Evolutionary conservation across 2,113 vertebrate species (phyloP).

Genomic region (Pelecanoides urinatrix): DNA sequence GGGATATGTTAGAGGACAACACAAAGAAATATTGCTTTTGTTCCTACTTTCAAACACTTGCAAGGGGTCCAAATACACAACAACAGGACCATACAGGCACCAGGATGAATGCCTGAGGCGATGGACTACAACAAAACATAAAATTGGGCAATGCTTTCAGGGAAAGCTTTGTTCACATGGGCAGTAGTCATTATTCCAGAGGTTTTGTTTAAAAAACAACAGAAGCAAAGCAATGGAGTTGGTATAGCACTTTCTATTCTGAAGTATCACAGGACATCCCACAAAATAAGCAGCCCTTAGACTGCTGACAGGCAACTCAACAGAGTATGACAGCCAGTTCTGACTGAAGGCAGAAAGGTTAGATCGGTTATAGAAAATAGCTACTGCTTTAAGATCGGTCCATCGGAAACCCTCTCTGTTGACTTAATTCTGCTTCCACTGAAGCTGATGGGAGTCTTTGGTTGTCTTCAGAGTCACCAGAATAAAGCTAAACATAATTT

Average conservation of each 20-base stretch:
- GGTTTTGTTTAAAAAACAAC: background rate
- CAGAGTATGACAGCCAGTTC: background rate
- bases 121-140: background rate
- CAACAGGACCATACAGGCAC: background rate
- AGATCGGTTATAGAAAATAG: background rate
- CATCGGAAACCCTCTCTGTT: background rate
- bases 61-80: background rate
- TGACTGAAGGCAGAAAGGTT: background rate
- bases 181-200: background rate
- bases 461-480: background rate
- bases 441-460: background rate
- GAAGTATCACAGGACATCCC: background rate
- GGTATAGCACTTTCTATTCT: background rate
- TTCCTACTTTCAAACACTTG: background rate
- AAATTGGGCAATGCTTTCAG: background rate
- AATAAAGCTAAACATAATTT: background rate
- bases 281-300: background rate
- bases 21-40: background rate
- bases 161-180: background rate
- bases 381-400: background rate
- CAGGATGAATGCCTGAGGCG: background rate
- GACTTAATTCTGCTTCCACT: background rate
- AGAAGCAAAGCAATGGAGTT: background rate
- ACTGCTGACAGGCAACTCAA: background rate
- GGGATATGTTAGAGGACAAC: background rate